Conservation (phyloP, 1,140 invertebrate genomes). For the Achroia grisella region DNA sequence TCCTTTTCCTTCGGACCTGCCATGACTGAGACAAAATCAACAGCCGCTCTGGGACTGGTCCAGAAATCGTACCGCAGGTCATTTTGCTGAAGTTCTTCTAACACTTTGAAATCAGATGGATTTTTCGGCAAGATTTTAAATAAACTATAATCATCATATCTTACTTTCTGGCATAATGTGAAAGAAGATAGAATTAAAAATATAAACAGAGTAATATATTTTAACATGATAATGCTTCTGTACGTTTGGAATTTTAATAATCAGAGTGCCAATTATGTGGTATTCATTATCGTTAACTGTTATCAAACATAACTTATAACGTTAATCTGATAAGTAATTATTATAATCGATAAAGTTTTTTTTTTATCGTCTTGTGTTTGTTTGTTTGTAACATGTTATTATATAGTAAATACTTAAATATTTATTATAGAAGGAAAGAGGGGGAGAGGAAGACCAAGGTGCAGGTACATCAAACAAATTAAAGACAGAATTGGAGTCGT, state of each 20-base stretch:
- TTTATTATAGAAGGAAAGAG: no score
- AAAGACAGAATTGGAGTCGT: no score
- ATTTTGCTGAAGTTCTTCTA: slow-evolving; percentile 29
- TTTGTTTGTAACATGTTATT: no score
- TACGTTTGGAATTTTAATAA: no score
- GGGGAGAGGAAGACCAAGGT: no score
- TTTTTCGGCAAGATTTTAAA: slow-evolving; percentile 12
- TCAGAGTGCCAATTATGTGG: background rate
- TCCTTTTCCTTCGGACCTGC: slow-evolving; percentile 36
- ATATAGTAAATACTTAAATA: no score
- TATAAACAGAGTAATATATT: background rate
- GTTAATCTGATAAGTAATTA: no score
- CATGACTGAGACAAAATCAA: slow-evolving; percentile 40
- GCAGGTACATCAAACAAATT: no score
- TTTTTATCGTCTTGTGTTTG: no score
- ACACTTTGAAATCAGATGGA: slow-evolving; percentile 23
- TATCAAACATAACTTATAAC: no score
- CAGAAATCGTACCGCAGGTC: slow-evolving; percentile 46
- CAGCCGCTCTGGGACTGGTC: slow-evolving; percentile 23
- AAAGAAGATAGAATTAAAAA: background rate
- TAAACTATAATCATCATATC: slow-evolving; percentile 13
- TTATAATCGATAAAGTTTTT: no score
- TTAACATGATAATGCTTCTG: background rate
- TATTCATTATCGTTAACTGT: background rate
- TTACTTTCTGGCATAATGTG: slow-evolving; percentile 8